Percentiles rank a stretch among this genome's conserved stretches.
phyloP scores from a whole-genome alignment of 2,797 vertebrate genomes.

The Pyrocephalus nanus region DNA sequence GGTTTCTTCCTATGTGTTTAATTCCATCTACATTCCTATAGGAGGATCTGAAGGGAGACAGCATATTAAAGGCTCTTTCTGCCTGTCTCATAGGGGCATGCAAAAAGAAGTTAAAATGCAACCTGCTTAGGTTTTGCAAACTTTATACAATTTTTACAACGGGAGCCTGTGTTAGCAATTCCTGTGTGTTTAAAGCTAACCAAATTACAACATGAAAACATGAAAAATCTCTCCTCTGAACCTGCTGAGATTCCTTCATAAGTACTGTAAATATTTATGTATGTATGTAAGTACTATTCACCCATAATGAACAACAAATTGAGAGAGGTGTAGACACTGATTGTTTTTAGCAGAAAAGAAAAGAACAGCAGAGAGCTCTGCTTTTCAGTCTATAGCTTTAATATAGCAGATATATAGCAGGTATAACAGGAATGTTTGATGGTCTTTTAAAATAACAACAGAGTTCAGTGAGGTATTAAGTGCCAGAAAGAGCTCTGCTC shows the following conservation, averaged over 20 bases:
- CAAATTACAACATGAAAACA: neutral
- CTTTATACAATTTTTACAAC: neutral
- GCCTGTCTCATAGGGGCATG: neutral
- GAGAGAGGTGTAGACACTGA: neutral
- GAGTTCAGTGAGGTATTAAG: neutral
- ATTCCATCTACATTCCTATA: neutral
- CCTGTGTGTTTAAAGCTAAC: neutral
- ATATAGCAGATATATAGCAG: neutral
- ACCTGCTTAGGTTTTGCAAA: neutral
- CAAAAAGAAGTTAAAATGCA: neutral
- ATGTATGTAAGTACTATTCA: neutral
- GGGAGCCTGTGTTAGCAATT: neutral
- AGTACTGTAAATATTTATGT: neutral
- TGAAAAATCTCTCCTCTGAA: neutral
- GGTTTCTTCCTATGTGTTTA: neutral
- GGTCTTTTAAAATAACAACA: neutral
- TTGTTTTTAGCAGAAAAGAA: neutral
- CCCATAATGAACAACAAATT: neutral
- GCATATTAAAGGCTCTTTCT: neutral
- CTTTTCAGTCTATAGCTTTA: neutral
- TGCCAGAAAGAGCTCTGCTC: neutral
- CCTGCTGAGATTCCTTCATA: neutral
- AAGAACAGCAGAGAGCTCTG: neutral
- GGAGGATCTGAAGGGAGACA: neutral
- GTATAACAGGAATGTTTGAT: neutral